These are phyloP conservation scores for Ariopsis seemanni DNA, from an alignment of 2,113 vertebrate genomes.

Conservation along the genomic window DNA sequence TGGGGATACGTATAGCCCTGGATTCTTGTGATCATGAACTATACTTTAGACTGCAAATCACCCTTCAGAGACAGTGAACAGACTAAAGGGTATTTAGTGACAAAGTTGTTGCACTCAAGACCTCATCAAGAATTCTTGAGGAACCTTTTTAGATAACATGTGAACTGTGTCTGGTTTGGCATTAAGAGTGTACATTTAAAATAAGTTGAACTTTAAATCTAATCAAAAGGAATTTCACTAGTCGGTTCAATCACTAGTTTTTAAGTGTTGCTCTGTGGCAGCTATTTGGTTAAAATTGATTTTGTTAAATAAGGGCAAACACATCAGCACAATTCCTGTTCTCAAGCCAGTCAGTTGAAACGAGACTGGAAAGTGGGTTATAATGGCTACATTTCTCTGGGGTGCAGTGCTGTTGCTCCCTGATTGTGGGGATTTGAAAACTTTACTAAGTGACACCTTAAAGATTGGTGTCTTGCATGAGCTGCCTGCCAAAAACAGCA, in stretches of 20 bases:
- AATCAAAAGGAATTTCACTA: slow-evolving; percentile 40
- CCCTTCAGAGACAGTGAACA: neutral
- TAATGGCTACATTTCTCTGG: slow-evolving; percentile 62
- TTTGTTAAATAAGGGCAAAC: slow-evolving; percentile 41
- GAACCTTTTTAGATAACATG: neutral
- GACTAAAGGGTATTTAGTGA: neutral
- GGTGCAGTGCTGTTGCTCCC: slow-evolving; percentile 46
- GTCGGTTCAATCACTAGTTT: slow-evolving; percentile 31
- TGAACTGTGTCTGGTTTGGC: slow-evolving; percentile 11
- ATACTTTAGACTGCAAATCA: neutral
- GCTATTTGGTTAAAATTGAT: slow-evolving; percentile 48
- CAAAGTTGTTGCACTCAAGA: neutral
- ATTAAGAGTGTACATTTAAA: slow-evolving; percentile 23
- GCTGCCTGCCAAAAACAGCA: slow-evolving; percentile 1
- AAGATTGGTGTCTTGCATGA: slow-evolving; percentile 43
- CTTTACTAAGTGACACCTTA: slow-evolving; percentile 63
- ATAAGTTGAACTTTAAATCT: slow-evolving; percentile 31
- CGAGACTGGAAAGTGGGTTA: slow-evolving; percentile 56
- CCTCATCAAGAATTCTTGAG: neutral
- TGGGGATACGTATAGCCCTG: neutral
- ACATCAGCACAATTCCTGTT: slow-evolving; percentile 38
- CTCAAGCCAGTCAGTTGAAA: slow-evolving; percentile 48
- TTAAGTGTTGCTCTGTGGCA: slow-evolving; percentile 28
- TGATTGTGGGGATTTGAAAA: slow-evolving; percentile 50
- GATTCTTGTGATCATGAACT: neutral